Evolutionary conservation across 2,113 vertebrate genomes (phyloP), one percentile per base, ranked within the genome.

Genomic region (Lepus europaeus): DNA sequence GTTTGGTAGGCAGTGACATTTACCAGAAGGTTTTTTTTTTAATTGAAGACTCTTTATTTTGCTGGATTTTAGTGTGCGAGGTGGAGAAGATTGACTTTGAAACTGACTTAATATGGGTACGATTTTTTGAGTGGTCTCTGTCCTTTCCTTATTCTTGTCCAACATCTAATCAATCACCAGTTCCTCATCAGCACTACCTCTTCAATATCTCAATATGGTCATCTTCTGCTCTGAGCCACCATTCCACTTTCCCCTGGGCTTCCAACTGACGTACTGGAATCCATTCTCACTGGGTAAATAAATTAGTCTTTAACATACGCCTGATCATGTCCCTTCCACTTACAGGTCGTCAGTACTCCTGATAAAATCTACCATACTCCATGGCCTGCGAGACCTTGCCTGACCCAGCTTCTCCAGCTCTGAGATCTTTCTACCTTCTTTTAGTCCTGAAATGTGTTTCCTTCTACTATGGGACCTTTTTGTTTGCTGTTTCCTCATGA

Each of bases 31-130:
- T 51, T n/a, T 13, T 59, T 59, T 33, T 81, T 77, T 61, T 19
- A 73, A 82, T 16, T 5, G 53, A 81, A 89, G 61, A 68, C 33
- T 74, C 39, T 39, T 88, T 25, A 78, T 96, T 93, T 93, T 94
- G 31, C 39, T 92, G 14, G n/a, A 51, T 70, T 87, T 93, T 68
- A 56, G 20, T 83, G 70, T 29, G 45, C 80, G 64, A 91, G 27
- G 25, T 90, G 5, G 27, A 80, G 20, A 80, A 13, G 66, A 91
- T 89, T 77, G 91, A 33, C 64, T 91, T 39, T 91, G 63, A 93
- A 53, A 91, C 4, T 56, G 22, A 91, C 22, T 68, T 78, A 74
- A 95, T 78, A 92, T 85, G 27, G 87, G 53, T 59, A 70, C 9
- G 76, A 17, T 68, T 89, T 94, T 82, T 89, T 12, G 59, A 87